These are phyloP conservation scores for Nephotettix cincticeps DNA, from an alignment of 1,140 invertebrate genomes.

Conservation along the genomic window DNA sequence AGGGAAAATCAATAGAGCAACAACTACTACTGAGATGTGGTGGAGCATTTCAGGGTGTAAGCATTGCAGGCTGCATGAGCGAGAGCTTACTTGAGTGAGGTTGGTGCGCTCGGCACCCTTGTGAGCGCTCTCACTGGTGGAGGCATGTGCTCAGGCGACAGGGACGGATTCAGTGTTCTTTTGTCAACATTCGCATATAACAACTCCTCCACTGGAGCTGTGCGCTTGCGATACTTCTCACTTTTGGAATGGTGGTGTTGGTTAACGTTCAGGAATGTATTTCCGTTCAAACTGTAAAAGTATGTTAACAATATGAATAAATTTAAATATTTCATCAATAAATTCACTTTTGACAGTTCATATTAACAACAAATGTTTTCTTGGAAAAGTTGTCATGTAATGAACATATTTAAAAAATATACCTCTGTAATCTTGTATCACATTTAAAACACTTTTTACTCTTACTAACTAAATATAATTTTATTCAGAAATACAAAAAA, in stretches of 20 bases:
- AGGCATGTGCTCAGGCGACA: slow-evolving; percentile 29
- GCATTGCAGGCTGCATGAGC: slow-evolving; percentile 16
- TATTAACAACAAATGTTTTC: too few relatives aligned
- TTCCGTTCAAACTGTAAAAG: slow-evolving; percentile 9
- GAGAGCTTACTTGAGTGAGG: slow-evolving; percentile 56
- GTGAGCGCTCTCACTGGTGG: slow-evolving; percentile 51
- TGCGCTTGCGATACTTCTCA: slow-evolving; percentile 61
- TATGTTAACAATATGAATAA: too few relatives aligned
- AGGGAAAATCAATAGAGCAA: background rate
- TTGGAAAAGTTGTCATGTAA: too few relatives aligned
- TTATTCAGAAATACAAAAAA: too few relatives aligned
- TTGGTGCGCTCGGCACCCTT: slow-evolving; percentile 67
- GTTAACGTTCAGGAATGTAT: background rate
- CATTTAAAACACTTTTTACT: too few relatives aligned
- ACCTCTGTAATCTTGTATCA: too few relatives aligned
- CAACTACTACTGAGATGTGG: background rate
- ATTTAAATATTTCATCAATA: too few relatives aligned
- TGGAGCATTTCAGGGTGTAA: background rate
- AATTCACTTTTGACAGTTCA: too few relatives aligned
- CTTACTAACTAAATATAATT: too few relatives aligned
- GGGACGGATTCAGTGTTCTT: background rate
- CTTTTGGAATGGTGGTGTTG: background rate
- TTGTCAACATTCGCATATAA: slow-evolving; percentile 48
- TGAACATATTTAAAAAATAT: too few relatives aligned
- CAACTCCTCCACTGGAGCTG: slow-evolving; percentile 65